Evolutionary conservation across 2,797 vertebrate species (phyloP).

Genomic region (Micromesistius poutassou): DNA sequence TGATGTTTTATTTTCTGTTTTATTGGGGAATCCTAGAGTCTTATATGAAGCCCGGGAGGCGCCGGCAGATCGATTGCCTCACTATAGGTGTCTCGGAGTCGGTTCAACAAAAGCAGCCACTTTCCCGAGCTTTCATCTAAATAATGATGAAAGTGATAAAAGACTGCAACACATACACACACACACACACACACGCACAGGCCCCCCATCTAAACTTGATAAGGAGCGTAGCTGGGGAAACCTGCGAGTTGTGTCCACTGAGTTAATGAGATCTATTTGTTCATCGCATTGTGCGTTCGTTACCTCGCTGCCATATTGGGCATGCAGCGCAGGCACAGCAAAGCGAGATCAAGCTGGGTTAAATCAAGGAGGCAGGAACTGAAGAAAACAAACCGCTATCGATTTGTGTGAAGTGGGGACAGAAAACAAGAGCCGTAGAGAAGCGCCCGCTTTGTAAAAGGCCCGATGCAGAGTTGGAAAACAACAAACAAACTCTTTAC

Average conservation of each 20-base stretch:
- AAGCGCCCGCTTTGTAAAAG: constrained; percentile 1
- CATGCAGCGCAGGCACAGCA: constrained; percentile 32
- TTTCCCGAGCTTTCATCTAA: constrained; percentile 53
- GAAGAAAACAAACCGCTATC: constrained; percentile 65
- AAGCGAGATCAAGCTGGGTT: constrained; percentile 55
- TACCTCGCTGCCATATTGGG: constrained; percentile 53
- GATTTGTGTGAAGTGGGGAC: constrained; percentile 51
- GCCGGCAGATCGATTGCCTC: constrained; percentile 52
- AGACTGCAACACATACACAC: neutral
- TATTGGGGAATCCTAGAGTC: constrained; percentile 52
- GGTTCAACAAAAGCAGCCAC: constrained; percentile 39
- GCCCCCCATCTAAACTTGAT: constrained; percentile 40
- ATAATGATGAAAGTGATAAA: constrained; percentile 34
- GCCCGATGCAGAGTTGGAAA: neutral
- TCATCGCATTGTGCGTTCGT: constrained; percentile 46
- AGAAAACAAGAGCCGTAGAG: constrained; percentile 43
- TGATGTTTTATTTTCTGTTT: constrained; percentile 56
- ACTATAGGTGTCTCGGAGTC: constrained; percentile 51
- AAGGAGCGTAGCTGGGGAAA: constrained; percentile 47
- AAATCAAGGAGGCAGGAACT: constrained; percentile 44
- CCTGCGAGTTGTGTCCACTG: constrained; percentile 37
- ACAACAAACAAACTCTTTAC: neutral
- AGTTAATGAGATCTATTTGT: constrained; percentile 28
- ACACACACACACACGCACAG: neutral
- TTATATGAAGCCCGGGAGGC: constrained; percentile 58